Base-by-base conservation (phyloP, 2,113 vertebrate species). In the Garra rufa region DNA sequence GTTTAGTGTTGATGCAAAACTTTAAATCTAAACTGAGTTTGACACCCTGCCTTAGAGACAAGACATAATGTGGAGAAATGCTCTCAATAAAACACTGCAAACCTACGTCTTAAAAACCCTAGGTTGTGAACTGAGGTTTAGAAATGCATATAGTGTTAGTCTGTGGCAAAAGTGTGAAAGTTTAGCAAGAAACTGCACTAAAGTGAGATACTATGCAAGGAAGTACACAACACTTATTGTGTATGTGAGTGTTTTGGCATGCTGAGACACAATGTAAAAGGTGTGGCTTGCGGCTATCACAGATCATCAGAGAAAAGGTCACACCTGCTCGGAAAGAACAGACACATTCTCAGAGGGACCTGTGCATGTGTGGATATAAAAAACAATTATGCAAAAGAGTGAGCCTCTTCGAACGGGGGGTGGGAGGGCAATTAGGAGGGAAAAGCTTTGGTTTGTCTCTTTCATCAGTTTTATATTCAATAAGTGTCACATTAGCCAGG, bases 401-500 rank as follows among this genome's bases (percentile, higher is more conserved):
- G 15, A 24, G 73, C 59, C 24, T 46, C 61, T 73, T 85, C 24
- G 43, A 44, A 76, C 34, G 38, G 50, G 52, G 46, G 73, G 19
- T 43, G 19, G 71, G 26, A 71, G 50, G 52, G 28, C 75, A 65
- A 85, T 82, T 71, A 85, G 67, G 71, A 73, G 43, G 30, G 65
- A 34, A 65, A 85, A 24, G 74, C 61, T 73, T 71, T 48, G 38
- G 19, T 76, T 55, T 46, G 74, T 85, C 73, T 73, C 70, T 52
- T 81, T 77, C 83, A 87, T 85, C 43, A 34, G 43, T 55, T 85
- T 82, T 82, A 83, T 79, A 85, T 83, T 85, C 74, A 87, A 83
- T 78, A 82, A 83, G 75, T 70, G 73, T 78, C 83, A 81, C 78
- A 85, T 85, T 87, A 73, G 59, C 55, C 65, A 73, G 52, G 76